Conservation (phyloP, 1,140 invertebrate species). For the Micrasema minimum region DNA sequence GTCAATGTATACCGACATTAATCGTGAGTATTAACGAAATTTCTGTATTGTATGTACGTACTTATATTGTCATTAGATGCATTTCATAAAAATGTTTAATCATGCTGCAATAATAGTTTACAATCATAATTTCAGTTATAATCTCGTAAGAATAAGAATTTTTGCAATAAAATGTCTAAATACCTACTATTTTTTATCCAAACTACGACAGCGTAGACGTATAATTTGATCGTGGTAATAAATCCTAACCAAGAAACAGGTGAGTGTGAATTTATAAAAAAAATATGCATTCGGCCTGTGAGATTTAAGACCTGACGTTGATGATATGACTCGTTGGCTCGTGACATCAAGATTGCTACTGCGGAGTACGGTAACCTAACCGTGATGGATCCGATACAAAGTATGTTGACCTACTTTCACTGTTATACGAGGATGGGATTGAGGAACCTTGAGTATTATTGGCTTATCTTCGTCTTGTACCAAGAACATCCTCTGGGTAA, state of each 20-base stretch:
- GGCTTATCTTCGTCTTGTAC: constrained; percentile 1
- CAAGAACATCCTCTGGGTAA: constrained; percentile 18
- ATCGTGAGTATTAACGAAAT: not conserved
- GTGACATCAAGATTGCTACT: not conserved
- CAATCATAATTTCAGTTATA: not conserved
- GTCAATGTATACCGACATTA: too few relatives aligned
- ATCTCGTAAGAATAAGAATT: constrained; percentile 17
- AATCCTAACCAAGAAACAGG: not conserved
- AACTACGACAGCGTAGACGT: not conserved
- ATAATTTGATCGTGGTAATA: not conserved
- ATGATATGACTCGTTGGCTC: not conserved
- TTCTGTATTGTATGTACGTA: too few relatives aligned
- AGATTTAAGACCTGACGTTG: not conserved
- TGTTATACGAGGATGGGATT: constrained; percentile 2
- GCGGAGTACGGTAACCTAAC: not conserved
- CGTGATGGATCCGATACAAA: not conserved
- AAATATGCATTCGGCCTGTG: not conserved
- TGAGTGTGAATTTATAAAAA: too few relatives aligned
- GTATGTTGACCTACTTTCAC: constrained; percentile 24
- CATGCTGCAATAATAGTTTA: too few relatives aligned
- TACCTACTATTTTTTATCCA: not conserved
- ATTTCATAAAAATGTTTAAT: not conserved
- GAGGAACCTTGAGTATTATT: constrained; percentile 14
- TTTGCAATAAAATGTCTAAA: constrained; percentile 31
- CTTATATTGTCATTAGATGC: not conserved